These are phyloP conservation scores for Drosophila macrospina DNA, from an alignment of 2,888 invertebrate species.

Conservation along the genomic window DNA sequence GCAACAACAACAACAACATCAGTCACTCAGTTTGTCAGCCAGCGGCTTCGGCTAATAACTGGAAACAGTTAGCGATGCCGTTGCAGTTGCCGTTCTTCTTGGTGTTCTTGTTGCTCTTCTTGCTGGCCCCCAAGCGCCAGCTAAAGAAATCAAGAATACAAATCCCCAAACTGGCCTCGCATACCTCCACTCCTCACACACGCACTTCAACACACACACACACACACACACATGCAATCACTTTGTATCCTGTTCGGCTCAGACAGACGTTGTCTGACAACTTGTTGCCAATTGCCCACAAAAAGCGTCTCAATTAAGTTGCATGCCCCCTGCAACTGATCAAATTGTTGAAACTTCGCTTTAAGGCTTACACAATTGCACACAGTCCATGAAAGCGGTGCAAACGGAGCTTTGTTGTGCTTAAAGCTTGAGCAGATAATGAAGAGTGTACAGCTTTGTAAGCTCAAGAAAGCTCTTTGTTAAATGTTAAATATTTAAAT, in stretches of 20 bases:
- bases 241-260: conserved; percentile 54
- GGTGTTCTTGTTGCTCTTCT: conserved; percentile 1
- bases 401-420: neutral
- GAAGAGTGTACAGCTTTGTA: neutral
- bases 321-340: conserved; percentile 8
- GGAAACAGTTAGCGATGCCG: conserved; percentile 59
- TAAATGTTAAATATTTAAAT: too few species aligned
- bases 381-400: neutral
- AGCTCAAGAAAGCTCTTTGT: neutral
- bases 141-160: conserved; percentile 36
- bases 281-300: conserved; percentile 29
- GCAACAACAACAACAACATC: conserved; percentile 7
- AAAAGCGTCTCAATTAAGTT: conserved; percentile 10
- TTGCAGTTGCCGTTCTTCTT: conserved; percentile 25
- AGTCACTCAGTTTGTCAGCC: conserved; percentile 16
- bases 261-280: conserved; percentile 34
- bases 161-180: conserved; percentile 30
- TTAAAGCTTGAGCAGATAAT: neutral
- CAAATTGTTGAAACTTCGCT: conserved; percentile 1
- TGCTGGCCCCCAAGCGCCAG: conserved; percentile 39
- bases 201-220: conserved; percentile 15
- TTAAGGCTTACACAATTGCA: neutral
- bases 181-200: conserved; percentile 12
- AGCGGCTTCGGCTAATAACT: conserved; percentile 51
- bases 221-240: conserved; percentile 14